Evolutionary conservation across 2,888 invertebrate species (phyloP), one percentile per base, ranked within the genome.

Genomic region (Aphodius sticticus): DNA sequence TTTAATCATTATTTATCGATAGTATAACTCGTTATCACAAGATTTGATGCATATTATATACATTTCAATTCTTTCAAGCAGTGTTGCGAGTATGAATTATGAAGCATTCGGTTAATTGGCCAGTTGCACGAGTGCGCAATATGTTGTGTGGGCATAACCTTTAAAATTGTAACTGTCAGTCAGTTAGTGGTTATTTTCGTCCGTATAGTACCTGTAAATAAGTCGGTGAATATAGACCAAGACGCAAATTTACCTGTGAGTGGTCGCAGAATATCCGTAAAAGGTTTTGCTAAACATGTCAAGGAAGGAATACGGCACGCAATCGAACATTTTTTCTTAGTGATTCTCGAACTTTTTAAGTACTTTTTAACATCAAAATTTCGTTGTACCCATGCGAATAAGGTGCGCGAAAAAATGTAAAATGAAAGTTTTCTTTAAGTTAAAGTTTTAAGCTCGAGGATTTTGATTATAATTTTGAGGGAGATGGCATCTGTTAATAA

Each of bases 401-500:
- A 35, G 74, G 74, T 74, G 35, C 37, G 35, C 74, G 26, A 79
- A 81, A 69, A 74, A 72, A 70, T 79, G 69, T 83, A 85, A 83
- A 85, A 87, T 87, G 87, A 85, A 83, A 84, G 81, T 86, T 81
- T 86, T 85, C 83, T 84, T 84, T 81, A 85, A 86, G 83, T 84
- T 87, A 82, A 86, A 86, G 84, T 84, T 84, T 84, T 80, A 81
- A 82, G 81, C 75, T 70, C 82, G 70, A 74, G 77, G 69, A 79
- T 77, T 78, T 80, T 78, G 72, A 16, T 76, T 79, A 77, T 53
- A 77, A 74, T 76, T 76, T 79, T 70, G 16, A 76, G 76, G 77
- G 79, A 79, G 81, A 89, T 89, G 89, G 88, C 89, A 86, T 86
- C 88, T 79, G 84, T 86, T 70, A 84, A 84, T 84, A 93, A 94